Conservation (phyloP, 2,888 invertebrate species). For the Tetropium fuscum region DNA sequence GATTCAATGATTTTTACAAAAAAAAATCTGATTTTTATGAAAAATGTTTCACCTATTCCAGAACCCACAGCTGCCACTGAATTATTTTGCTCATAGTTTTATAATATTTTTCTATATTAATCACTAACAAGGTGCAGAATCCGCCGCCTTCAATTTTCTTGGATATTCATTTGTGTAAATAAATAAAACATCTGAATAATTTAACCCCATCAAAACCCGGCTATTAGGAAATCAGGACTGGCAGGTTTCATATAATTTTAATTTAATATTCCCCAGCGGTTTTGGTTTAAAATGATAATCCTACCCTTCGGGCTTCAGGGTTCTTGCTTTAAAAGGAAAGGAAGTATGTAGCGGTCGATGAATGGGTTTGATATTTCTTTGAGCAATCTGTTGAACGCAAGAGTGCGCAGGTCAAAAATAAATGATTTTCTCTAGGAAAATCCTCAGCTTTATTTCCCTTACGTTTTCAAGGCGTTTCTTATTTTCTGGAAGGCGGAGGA, state of each 20-base stretch:
- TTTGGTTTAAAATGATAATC: slow-evolving; percentile 46
- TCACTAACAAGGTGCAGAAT: too few species aligned
- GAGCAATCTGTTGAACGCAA: slow-evolving; percentile 51
- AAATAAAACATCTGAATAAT: neutral
- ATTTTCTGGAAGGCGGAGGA: slow-evolving; percentile 51
- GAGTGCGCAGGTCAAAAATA: slow-evolving; percentile 64
- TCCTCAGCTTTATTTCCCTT: slow-evolving; percentile 62
- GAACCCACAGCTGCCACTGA: too few species aligned
- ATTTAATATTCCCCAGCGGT: slow-evolving; percentile 45
- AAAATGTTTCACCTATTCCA: too few species aligned
- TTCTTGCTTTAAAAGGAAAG: slow-evolving; percentile 40
- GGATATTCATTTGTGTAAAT: too few species aligned
- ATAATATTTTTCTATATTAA: too few species aligned
- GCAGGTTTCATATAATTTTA: slow-evolving; percentile 45
- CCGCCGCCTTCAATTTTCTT: too few species aligned
- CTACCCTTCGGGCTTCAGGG: slow-evolving; percentile 36
- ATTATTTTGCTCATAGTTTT: too few species aligned
- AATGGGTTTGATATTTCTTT: slow-evolving; percentile 51
- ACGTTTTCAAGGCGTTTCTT: slow-evolving; percentile 60
- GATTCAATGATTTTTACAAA: too few species aligned
- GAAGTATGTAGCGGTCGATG: slow-evolving; percentile 39
- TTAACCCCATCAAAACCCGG: slow-evolving; percentile 31
- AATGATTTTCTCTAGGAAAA: slow-evolving; percentile 64
- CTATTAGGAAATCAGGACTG: slow-evolving; percentile 42
- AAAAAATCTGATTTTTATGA: too few species aligned